Evolutionary conservation across 2,888 invertebrate species (phyloP).

Genomic region (Marronus borbonicus): DNA sequence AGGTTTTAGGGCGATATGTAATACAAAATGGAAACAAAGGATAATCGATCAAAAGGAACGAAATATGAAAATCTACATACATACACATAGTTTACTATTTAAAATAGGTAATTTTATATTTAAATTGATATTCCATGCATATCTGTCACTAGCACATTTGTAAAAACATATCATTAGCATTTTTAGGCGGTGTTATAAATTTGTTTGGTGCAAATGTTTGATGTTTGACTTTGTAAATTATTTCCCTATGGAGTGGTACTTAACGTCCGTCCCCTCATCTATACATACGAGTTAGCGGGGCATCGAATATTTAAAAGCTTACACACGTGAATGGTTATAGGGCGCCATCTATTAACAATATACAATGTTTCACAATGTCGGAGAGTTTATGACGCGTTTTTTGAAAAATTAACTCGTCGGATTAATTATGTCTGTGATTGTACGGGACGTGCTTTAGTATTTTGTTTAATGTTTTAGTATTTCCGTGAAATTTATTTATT

Average conservation of each 20-base stretch:
- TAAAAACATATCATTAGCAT: constrained; percentile 55
- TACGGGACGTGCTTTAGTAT: too few species aligned
- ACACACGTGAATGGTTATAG: not conserved
- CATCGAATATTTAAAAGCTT: not conserved
- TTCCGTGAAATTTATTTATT: too few species aligned
- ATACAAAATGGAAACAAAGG: too few species aligned
- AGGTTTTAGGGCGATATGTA: too few species aligned
- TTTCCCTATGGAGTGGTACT: constrained; percentile 5
- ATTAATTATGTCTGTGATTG: too few species aligned
- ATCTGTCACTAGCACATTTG: constrained; percentile 50
- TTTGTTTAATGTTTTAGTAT: too few species aligned
- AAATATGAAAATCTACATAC: not conserved
- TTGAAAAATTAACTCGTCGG: too few species aligned
- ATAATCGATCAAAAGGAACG: too few species aligned
- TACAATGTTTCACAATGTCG: not conserved
- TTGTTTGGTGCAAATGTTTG: constrained; percentile 52
- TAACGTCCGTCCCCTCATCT: not conserved
- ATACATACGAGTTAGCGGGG: not conserved
- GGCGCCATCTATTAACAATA: not conserved
- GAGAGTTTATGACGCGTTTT: not conserved
- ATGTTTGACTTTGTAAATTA: constrained; percentile 39
- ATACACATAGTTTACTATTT: not conserved
- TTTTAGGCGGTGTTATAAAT: constrained; percentile 53
- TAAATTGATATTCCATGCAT: constrained; percentile 2
- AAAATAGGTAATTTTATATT: constrained; percentile 4